A percentile compares a stretch with the other conserved stretches of the same genome.
Evolutionary conservation across 1,140 invertebrate genomes (phyloP).

Genomic region (Rhyacophila brunnea): DNA sequence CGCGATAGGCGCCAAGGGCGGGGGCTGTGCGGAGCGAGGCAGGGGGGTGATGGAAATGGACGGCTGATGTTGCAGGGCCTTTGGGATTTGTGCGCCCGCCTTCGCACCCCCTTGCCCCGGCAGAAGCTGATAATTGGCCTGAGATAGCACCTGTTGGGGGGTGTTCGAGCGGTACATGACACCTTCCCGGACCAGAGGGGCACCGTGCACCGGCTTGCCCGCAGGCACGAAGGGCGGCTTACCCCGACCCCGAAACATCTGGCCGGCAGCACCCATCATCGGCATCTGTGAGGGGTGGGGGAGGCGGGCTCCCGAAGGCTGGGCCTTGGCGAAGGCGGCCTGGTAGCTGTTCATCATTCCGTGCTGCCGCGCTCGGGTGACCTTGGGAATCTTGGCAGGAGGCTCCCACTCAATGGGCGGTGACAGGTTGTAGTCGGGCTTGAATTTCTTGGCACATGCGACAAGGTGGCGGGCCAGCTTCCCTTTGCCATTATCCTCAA

Average conservation of each 20-base stretch:
- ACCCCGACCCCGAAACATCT: constrained; percentile 35
- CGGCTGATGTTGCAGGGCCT: constrained; percentile 62
- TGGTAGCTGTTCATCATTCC: constrained; percentile 46
- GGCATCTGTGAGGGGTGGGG: neutral
- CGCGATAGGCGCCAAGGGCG: constrained; percentile 46
- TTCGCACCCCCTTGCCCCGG: constrained; percentile 21
- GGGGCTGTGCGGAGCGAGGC: constrained; percentile 59
- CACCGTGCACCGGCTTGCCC: constrained; percentile 43
- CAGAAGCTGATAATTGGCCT: constrained; percentile 47
- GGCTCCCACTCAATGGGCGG: constrained; percentile 88
- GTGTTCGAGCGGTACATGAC: constrained; percentile 51
- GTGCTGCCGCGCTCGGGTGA: constrained; percentile 53
- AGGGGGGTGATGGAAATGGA: constrained; percentile 90
- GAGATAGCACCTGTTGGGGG: constrained; percentile 40
- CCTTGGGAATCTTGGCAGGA: constrained; percentile 84
- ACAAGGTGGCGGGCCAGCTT: constrained; percentile 85
- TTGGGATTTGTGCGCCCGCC: constrained; percentile 41
- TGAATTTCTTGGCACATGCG: constrained; percentile 89
- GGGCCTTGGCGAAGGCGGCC: constrained; percentile 39
- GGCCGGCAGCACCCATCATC: too few relatives aligned
- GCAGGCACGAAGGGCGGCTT: constrained; percentile 43
- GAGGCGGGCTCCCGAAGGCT: constrained; percentile 12
- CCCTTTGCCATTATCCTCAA: constrained; percentile 93
- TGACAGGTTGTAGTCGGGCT: constrained; percentile 79
- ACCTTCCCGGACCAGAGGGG: constrained; percentile 48